Percentiles rank a stretch among this genome's conserved stretches.
phyloP scores from a whole-genome alignment of 2,888 invertebrate species.

The Cistogaster globosa region DNA sequence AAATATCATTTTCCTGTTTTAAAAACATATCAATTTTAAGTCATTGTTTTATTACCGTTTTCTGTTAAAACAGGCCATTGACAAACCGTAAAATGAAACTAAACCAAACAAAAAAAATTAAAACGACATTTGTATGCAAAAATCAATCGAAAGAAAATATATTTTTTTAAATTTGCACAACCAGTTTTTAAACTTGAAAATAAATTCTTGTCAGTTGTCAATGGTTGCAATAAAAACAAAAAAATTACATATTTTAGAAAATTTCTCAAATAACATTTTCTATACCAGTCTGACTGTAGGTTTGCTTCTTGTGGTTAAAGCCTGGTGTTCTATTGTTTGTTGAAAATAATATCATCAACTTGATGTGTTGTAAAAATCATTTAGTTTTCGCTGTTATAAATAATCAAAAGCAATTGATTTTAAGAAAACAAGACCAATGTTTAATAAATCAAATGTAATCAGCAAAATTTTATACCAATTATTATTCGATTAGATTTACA shows the following conservation, averaged over 20 bases:
- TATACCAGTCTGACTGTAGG: background rate
- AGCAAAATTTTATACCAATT: too few species aligned
- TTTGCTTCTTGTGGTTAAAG: slow-evolving; percentile 16
- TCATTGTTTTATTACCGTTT: slow-evolving; percentile 2
- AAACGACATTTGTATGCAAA: slow-evolving; percentile 52
- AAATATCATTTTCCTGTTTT: background rate
- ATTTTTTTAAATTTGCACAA: slow-evolving; percentile 32
- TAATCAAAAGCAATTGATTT: background rate
- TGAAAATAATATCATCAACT: slow-evolving; percentile 26
- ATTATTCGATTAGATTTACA: too few species aligned
- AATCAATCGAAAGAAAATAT: slow-evolving; percentile 19
- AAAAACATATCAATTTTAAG: slow-evolving; percentile 23
- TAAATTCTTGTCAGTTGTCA: slow-evolving; percentile 40
- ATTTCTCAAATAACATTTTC: slow-evolving; percentile 13
- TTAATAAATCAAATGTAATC: background rate
- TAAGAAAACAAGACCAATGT: too few species aligned
- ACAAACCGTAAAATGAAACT: slow-evolving; percentile 21
- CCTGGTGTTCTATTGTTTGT: slow-evolving; percentile 27
- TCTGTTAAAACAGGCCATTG: slow-evolving; percentile 29
- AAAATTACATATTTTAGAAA: slow-evolving; percentile 1
- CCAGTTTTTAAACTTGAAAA: slow-evolving; percentile 14
- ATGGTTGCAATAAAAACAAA: background rate
- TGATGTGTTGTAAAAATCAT: slow-evolving; percentile 27
- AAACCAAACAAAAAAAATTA: slow-evolving; percentile 11
- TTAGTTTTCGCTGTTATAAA: slow-evolving; percentile 24